Percentiles rank a stretch among this genome's conserved stretches.
Evolutionary conservation across 35 echinoderm and acorn worm species (phyloP).

Genomic region (Heliocidaris tuberculata): DNA sequence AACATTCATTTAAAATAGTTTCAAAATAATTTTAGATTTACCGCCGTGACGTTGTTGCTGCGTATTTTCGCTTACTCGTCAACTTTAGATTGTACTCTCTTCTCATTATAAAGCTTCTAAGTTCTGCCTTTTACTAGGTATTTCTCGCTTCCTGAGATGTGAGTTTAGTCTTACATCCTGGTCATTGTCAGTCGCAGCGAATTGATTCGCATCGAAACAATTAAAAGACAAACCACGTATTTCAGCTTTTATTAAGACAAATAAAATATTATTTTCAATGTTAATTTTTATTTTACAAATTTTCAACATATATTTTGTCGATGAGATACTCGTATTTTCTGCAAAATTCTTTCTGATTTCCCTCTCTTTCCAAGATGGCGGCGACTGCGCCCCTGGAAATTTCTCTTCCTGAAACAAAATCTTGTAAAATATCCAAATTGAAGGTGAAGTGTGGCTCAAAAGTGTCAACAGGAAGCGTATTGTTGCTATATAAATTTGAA

Average conservation of each 20-base stretch:
- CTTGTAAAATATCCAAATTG: constrained; percentile 71
- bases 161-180: neutral
- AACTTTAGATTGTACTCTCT: neutral
- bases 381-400: constrained; percentile 49
- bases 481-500: constrained; percentile 54
- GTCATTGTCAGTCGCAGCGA: neutral
- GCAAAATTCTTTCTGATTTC: neutral
- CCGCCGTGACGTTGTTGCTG: neutral
- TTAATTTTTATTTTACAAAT: neutral
- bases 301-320: neutral
- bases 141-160: neutral
- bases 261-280: neutral
- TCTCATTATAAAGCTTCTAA: neutral
- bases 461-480: constrained; percentile 56
- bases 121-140: no score
- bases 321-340: neutral
- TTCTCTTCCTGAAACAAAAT: constrained; percentile 55
- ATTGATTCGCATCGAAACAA: neutral
- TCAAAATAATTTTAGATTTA: neutral
- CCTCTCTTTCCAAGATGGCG: constrained; percentile 64
- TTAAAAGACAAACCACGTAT: neutral
- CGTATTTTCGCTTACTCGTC: no score
- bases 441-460: constrained; percentile 69
- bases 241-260: neutral
- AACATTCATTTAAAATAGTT: no score